phyloP scores from a whole-genome alignment of 2,888 invertebrate genomes.

The Oscheius sp. region DNA sequence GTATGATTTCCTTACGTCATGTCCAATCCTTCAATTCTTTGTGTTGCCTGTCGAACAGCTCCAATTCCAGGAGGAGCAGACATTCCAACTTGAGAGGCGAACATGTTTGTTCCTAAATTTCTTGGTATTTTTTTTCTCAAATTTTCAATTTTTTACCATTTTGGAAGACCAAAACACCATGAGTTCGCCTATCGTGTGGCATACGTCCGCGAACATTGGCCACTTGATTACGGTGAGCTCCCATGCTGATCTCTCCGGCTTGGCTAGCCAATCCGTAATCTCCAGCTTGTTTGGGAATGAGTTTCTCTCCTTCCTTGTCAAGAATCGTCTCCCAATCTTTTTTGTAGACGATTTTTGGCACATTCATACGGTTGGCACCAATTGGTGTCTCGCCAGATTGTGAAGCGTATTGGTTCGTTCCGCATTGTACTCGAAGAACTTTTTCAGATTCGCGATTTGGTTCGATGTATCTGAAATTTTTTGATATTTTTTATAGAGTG shows the following conservation, averaged over 20 bases:
- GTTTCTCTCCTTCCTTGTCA: constrained; percentile 72
- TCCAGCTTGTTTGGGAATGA: constrained; percentile 72
- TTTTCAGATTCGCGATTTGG: constrained; percentile 71
- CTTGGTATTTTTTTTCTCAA: neutral
- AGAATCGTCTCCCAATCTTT: constrained; percentile 72
- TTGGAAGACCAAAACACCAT: constrained; percentile 72
- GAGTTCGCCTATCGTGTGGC: constrained; percentile 71
- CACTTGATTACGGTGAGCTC: constrained; percentile 72
- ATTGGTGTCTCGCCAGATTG: constrained; percentile 72
- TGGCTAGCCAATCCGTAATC: constrained; percentile 72
- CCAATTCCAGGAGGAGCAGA: constrained; percentile 67
- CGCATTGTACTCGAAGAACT: constrained; percentile 69
- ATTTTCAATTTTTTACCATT: constrained; percentile 50
- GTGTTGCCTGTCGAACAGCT: constrained; percentile 71
- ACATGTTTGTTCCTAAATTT: constrained; percentile 70
- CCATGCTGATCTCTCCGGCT: constrained; percentile 68
- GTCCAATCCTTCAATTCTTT: constrained; percentile 70
- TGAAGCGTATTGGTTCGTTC: constrained; percentile 72
- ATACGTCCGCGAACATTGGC: constrained; percentile 71
- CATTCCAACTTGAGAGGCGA: constrained; percentile 73
- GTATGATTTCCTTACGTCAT: constrained; percentile 28
- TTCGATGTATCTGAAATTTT: constrained; percentile 69
- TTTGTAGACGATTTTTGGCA: constrained; percentile 69
- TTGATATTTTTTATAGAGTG: neutral
- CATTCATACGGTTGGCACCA: constrained; percentile 68